These are phyloP conservation scores for Porphyrio hochstetteri DNA, from an alignment of 2,113 vertebrate species.

Conservation along the genomic window DNA sequence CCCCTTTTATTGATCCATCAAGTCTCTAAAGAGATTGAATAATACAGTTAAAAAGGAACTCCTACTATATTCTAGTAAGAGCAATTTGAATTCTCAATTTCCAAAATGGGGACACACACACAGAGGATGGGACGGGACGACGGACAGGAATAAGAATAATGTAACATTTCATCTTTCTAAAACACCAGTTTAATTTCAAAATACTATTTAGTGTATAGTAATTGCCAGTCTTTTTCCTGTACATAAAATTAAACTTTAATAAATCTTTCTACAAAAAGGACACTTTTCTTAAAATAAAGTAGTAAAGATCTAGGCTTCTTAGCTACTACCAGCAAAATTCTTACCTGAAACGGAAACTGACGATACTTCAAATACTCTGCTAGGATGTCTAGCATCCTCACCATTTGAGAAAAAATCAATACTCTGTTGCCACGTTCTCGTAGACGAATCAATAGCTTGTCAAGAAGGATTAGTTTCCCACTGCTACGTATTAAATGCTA, in stretches of 20 bases:
- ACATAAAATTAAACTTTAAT: background rate
- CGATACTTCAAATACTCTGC: conserved; percentile 93
- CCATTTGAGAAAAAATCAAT: conserved; percentile 99
- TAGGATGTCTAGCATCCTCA: conserved; percentile 97
- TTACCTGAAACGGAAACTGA: conserved; percentile 95
- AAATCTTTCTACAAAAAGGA: background rate
- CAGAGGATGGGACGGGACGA: too few species aligned
- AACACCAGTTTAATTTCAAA: conserved; percentile 5
- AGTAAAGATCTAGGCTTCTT: conserved; percentile 8
- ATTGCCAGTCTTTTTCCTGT: background rate
- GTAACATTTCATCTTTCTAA: background rate
- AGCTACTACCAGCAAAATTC: background rate
- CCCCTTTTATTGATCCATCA: too few species aligned
- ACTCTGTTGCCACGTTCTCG: conserved; percentile 94
- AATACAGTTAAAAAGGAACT: conserved; percentile 24
- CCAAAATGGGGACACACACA: background rate
- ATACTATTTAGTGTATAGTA: background rate
- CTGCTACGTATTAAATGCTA: conserved; percentile 95
- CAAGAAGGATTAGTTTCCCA: conserved; percentile 93
- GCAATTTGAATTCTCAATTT: background rate
- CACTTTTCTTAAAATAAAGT: background rate
- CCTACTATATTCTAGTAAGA: background rate
- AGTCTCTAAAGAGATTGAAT: too few species aligned
- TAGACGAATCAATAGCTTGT: conserved; percentile 92
- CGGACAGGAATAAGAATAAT: background rate